Evolutionary conservation across 2,888 invertebrate species (phyloP), one percentile per base, ranked within the genome.

Genomic region (Busseola fusca): DNA sequence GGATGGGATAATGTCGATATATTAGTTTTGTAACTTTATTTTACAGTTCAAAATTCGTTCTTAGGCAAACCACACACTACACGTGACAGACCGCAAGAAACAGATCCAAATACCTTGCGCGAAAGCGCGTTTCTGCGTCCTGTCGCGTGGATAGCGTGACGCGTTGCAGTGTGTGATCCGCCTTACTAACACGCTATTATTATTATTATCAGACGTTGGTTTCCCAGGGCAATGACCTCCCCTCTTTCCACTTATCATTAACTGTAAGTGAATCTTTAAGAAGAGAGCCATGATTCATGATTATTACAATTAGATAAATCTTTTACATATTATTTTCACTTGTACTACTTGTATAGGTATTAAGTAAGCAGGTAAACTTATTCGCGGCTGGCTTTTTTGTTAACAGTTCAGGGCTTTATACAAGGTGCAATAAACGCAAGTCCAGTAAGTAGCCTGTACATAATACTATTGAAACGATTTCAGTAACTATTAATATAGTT

Each of bases 1-100:
- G 69, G 91, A 76, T 81, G 93, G 73, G 80, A 40, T 25, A 6
- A 59, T 80, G 59, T 80, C 77, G 81, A 77, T 77, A 10, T 37
- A 57, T 57, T 40, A 5, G 12, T 16, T 56, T 67, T 27, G n/a
- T n/a, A 14, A 30, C 5, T n/a, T n/a, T 3, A 48, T 9, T 30
- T 27, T 54, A 25, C 25, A 52, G 52, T 25, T 25, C 6, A 52
- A 14, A 25, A 25, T 14, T 25, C 6, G 25, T 52, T 25, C 25
- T 52, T 50, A 10, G 10, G n/a, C 3, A 4, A 3, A n/a, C n/a
- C 48, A 50, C 10, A 50, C 48, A 50, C 48, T 48, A 48, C 7
- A 48, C 9, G 21, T 5, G 45, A 45, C 45, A 21, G 21, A 21
- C 21, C 9, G 21, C 9, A 21, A 3, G 48, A 21, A 21, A 21